Percentiles rank a stretch among this genome's conserved stretches.
phyloP scores from a whole-genome alignment of 1,140 invertebrate species.

The Euschistus heros region DNA sequence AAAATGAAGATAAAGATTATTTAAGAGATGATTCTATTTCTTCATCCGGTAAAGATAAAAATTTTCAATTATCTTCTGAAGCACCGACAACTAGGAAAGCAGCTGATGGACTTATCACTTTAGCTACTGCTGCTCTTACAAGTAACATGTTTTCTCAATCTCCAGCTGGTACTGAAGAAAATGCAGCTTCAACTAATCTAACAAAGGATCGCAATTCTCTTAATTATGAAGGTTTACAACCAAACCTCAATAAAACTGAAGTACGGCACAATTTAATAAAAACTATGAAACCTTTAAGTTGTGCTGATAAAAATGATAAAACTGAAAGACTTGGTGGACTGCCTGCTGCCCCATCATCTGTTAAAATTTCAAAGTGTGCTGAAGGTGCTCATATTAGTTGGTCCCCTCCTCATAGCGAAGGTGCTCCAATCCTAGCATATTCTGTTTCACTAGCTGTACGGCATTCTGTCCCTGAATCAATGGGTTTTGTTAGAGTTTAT shows the following conservation, averaged over 20 bases:
- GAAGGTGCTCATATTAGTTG: slow-evolving; percentile 95
- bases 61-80: too few relatives aligned
- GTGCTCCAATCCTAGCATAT: slow-evolving; percentile 91
- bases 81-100: slow-evolving; percentile 27
- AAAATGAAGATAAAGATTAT: too few relatives aligned
- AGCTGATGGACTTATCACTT: slow-evolving; percentile 54
- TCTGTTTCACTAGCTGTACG: slow-evolving; percentile 92
- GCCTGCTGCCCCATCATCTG: slow-evolving; percentile 93
- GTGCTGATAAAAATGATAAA: too few relatives aligned
- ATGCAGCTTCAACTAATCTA: too few relatives aligned
- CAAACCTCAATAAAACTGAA: too few relatives aligned
- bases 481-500: slow-evolving; percentile 85
- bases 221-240: too few relatives aligned
- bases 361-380: slow-evolving; percentile 90
- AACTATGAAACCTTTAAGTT: too few relatives aligned
- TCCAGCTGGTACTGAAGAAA: background rate
- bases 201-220: too few relatives aligned
- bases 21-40: background rate
- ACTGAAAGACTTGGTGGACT: slow-evolving; percentile 48
- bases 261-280: too few relatives aligned
- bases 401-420: slow-evolving; percentile 88
- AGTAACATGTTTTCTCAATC: background rate
- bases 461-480: background rate
- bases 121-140: slow-evolving; percentile 60
- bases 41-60: background rate